Evolutionary conservation across 1,140 invertebrate species (phyloP).

Genomic region (Drosophila repletoides): DNA sequence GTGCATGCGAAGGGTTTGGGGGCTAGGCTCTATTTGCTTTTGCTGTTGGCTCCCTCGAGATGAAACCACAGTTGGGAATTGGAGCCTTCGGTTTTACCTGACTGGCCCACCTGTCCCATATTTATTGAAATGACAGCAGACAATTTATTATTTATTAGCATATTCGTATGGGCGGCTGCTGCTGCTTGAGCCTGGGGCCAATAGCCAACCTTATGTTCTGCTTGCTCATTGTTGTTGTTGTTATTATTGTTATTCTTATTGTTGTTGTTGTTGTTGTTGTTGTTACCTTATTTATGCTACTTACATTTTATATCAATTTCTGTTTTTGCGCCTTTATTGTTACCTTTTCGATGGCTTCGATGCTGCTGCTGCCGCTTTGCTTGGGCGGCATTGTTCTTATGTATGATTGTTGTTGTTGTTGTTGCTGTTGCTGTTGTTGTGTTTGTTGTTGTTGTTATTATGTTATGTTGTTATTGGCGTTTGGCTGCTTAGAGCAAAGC

Average conservation of each 20-base stretch:
- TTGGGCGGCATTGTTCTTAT: conserved; percentile 44
- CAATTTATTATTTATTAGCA: conserved; percentile 80
- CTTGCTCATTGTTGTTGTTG: conserved; percentile 25
- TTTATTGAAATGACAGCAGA: conserved; percentile 77
- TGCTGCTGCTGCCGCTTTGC: conserved; percentile 37
- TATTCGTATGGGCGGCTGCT: conserved; percentile 54
- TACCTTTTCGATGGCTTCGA: conserved; percentile 30
- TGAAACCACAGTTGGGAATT: not conserved
- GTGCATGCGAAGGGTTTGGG: conserved; percentile 29
- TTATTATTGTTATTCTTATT: conserved; percentile 32
- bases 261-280: conserved; percentile 45
- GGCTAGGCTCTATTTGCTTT: not conserved
- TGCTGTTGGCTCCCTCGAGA: not conserved
- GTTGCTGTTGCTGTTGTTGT: conserved; percentile 40
- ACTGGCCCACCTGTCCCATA: conserved; percentile 34
- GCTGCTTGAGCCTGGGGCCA: too few relatives aligned
- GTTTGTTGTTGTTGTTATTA: conserved; percentile 39
- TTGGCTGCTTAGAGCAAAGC: conserved; percentile 62
- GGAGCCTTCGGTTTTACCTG: conserved; percentile 1
- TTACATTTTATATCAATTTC: conserved; percentile 76
- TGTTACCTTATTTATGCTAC: conserved; percentile 72
- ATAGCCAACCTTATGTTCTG: conserved; percentile 12
- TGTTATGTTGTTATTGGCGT: too few relatives aligned
- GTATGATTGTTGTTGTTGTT: conserved; percentile 43
- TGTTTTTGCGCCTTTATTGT: conserved; percentile 63